A percentile compares a stretch with the other conserved stretches of the same genome.
These are phyloP conservation scores for Celastrina argiolus DNA, from an alignment of 2,888 invertebrate genomes.

Conservation along the genomic window DNA sequence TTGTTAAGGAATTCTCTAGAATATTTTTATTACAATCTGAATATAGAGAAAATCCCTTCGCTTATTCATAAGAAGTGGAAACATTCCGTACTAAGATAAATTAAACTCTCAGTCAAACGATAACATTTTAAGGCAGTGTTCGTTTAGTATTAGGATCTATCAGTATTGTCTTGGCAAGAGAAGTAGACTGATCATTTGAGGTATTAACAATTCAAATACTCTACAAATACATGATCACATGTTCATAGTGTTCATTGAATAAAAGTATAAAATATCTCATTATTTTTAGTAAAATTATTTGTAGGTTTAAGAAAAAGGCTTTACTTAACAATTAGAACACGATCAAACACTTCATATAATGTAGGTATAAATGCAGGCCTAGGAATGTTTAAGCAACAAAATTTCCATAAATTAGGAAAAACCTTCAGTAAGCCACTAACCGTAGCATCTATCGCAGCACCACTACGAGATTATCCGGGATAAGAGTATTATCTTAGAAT, in stretches of 20 bases:
- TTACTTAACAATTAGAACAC: background rate
- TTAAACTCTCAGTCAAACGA: conserved; percentile 38
- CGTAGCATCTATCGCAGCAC: background rate
- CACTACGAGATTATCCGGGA: background rate
- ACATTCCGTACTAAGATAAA: conserved; percentile 26
- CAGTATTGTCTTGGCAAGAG: conserved; percentile 36
- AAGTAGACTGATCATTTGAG: conserved; percentile 27
- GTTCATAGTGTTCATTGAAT: background rate
- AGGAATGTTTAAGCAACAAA: background rate
- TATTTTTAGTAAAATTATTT: background rate
- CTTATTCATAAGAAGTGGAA: conserved; percentile 23
- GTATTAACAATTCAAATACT: background rate
- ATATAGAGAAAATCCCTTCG: conserved; percentile 21
- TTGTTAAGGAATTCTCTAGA: conserved; percentile 42
- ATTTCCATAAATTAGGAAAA: background rate
- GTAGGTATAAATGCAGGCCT: conserved; percentile 1
- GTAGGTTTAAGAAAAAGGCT: background rate
- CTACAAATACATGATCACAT: background rate
- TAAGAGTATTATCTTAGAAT: background rate
- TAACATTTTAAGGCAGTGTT: conserved; percentile 54
- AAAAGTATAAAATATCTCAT: background rate
- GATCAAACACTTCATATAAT: background rate
- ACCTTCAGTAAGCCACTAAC: background rate
- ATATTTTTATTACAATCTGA: conserved; percentile 27
- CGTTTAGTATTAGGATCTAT: conserved; percentile 35